Evolutionary conservation across 2,113 vertebrate genomes (phyloP).

Genomic region (Planiliza haematocheilus): DNA sequence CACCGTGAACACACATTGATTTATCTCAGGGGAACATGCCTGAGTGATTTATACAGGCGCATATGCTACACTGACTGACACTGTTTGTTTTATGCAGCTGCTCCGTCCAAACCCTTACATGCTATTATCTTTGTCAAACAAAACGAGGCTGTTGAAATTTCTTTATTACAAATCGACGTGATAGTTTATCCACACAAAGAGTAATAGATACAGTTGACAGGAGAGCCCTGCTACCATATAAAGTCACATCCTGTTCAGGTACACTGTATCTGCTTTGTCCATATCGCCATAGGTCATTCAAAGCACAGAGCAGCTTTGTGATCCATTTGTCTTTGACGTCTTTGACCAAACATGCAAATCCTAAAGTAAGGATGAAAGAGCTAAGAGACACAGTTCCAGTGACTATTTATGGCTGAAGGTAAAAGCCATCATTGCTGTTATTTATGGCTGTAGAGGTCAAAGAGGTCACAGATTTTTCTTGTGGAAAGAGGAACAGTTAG

Average conservation of each 20-base stretch:
- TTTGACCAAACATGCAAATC: slow-evolving; percentile 31
- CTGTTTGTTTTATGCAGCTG: slow-evolving; percentile 18
- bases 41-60: slow-evolving; percentile 21
- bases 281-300: background rate
- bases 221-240: too few relatives aligned
- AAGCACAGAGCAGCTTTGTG: background rate
- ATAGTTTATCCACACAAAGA: background rate
- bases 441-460: background rate
- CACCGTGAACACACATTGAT: background rate
- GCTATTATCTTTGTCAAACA: background rate
- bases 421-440: background rate
- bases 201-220: background rate
- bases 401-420: background rate
- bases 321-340: background rate
- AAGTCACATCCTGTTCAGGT: background rate
- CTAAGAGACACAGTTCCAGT: background rate
- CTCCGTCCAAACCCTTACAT: background rate
- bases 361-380: background rate
- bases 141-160: background rate
- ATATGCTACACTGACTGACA: background rate
- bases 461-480: background rate
- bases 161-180: background rate
- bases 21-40: background rate
- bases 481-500: background rate
- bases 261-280: too few relatives aligned